A percentile compares a stretch with the other conserved stretches of the same genome.
Conservation (phyloP, 1,140 invertebrate species). For the Hypothenemus hampei region DNA sequence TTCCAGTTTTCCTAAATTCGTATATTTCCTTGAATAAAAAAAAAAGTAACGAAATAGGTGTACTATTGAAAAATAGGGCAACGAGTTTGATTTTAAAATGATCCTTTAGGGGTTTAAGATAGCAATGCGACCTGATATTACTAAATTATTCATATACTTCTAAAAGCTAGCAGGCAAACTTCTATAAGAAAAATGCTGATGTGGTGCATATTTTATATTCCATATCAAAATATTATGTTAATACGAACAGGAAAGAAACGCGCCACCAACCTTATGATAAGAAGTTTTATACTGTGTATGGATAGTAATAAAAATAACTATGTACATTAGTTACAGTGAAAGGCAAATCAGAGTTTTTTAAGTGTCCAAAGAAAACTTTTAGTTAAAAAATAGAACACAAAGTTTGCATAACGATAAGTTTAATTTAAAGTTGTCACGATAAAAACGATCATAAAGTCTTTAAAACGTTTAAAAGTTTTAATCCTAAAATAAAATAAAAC, state of each 20-base stretch:
- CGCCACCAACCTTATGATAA: conserved; percentile 3
- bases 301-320: too few relatives aligned
- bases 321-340: too few relatives aligned
- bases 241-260: conserved; percentile 9
- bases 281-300: conserved; percentile 19
- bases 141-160: conserved; percentile 24
- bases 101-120: not conserved
- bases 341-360: too few relatives aligned
- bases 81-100: not conserved
- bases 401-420: too few relatives aligned
- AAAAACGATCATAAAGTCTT: too few relatives aligned
- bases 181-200: conserved; percentile 17
- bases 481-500: too few relatives aligned
- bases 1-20: conserved; percentile 3
- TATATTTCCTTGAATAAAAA: too few relatives aligned
- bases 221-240: conserved; percentile 24
- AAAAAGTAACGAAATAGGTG: too few relatives aligned
- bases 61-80: not conserved
- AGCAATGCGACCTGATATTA: conserved; percentile 5
- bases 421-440: too few relatives aligned
- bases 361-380: too few relatives aligned
- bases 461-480: too few relatives aligned
- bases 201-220: conserved; percentile 16
- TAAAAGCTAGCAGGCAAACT: conserved; percentile 19
- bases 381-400: too few relatives aligned